Base-by-base conservation (phyloP, 2,888 invertebrate genomes). In the Pristionchus mayeri region DNA sequence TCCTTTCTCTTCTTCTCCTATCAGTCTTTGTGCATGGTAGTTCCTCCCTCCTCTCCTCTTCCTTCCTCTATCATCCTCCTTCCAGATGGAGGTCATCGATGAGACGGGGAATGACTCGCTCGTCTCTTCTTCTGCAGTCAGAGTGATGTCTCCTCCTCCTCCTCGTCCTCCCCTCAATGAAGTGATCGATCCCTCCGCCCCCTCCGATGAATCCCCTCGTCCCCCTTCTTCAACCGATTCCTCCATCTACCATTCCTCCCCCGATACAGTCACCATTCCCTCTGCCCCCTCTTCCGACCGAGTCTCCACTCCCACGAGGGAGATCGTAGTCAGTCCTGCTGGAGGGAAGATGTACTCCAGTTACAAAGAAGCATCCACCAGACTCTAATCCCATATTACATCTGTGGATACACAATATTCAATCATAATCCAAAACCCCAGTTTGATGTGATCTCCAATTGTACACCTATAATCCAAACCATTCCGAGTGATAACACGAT, bases 81-180 rank as follows among this genome's bases (percentile, higher is more conserved):
- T 71, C n/a, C 71, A 71, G 71, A 71, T 71, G n/a, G 71, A 71
- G 9, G 40, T 71, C 40, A 44, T 71, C 44, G 71, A 71, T 24
- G 71, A 71, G 40, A 44, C 40, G 2, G 11, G 7, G 0, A 7
- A 34, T 7, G 1, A 11, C 18, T 40, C 71, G 9, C 37, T 44
- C 44, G 40, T 71, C 40, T 71, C 71, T 3, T 6, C 40, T 4
- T 6, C 71, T n/a, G 40, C 71, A 24, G 24, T 71, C 6, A n/a
- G 40, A 21, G 37, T 71, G 3, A 21, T 44, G 1, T 37, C 71
- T 24, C 71, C 71, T 71, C 71, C 40, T 44, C 71, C 71, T 34
- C 71, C 71, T 13, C 40, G 37, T 30, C 40, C 40, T 16, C 71
- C 71, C 54, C 21, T 13, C 7, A 18, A 13, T 13, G 54, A 4